phyloP scores from a whole-genome alignment of 2,888 invertebrate species.

The Hyposoter didymator region DNA sequence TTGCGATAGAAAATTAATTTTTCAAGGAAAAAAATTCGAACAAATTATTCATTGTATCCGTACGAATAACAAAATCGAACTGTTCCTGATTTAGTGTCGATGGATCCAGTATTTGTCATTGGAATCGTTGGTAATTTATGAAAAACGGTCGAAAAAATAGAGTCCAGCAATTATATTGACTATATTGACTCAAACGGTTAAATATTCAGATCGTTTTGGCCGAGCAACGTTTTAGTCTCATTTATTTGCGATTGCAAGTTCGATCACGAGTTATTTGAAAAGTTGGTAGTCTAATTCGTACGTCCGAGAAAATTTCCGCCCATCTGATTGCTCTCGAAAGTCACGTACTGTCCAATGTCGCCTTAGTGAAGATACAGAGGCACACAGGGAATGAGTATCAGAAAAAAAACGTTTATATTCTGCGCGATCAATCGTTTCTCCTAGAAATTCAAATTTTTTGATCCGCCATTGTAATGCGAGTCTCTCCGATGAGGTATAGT shows the following conservation, averaged over 20 bases:
- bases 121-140: too few relatives aligned
- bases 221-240: not conserved
- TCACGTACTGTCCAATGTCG: not conserved
- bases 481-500: not conserved
- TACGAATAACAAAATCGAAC: too few relatives aligned
- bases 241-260: conserved; percentile 23
- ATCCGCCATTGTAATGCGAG: not conserved
- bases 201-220: too few relatives aligned
- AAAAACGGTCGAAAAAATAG: too few relatives aligned
- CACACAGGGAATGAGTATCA: not conserved
- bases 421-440: not conserved
- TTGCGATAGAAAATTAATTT: too few relatives aligned
- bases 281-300: conserved; percentile 71
- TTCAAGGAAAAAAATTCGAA: too few relatives aligned
- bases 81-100: too few relatives aligned
- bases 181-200: too few relatives aligned
- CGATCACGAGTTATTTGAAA: conserved; percentile 71
- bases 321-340: not conserved
- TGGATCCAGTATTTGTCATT: too few relatives aligned
- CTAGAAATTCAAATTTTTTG: not conserved
- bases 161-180: too few relatives aligned
- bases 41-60: too few relatives aligned
- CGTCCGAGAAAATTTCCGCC: conserved; percentile 64
- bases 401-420: not conserved
- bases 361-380: not conserved